Evolutionary conservation across 2,888 invertebrate species (phyloP).

Genomic region (Himalopsyche tibetana): DNA sequence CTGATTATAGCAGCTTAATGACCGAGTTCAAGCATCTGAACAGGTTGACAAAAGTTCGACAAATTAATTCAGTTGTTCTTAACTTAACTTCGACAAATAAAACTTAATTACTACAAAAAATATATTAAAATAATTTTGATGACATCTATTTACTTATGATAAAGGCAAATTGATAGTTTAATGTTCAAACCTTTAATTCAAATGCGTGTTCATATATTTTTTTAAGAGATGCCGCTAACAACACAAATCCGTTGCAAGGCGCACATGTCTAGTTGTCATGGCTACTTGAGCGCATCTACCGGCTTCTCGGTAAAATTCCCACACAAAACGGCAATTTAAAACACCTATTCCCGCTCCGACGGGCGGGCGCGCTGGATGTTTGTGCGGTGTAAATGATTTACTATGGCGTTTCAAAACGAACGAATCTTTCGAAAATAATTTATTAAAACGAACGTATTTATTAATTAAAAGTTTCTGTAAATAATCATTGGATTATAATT

Average conservation of each 20-base stretch:
- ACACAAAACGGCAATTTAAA: constrained; percentile 46
- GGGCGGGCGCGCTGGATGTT: constrained; percentile 48
- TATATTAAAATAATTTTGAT: too few species aligned
- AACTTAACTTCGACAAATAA: too few species aligned
- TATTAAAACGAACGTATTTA: constrained; percentile 6
- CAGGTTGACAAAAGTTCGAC: too few species aligned
- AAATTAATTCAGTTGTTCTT: too few species aligned
- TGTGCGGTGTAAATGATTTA: background rate
- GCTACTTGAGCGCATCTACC: constrained; percentile 54
- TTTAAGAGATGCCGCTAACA: background rate
- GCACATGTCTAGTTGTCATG: constrained; percentile 62
- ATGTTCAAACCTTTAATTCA: background rate
- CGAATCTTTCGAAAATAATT: constrained; percentile 39
- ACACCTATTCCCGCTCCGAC: constrained; percentile 58
- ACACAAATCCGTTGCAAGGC: background rate
- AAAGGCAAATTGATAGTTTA: too few species aligned
- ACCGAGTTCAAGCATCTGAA: too few species aligned
- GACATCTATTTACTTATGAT: too few species aligned
- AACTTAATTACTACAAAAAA: too few species aligned
- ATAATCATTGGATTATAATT: background rate
- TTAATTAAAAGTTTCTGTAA: constrained; percentile 1
- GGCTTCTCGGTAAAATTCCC: constrained; percentile 53
- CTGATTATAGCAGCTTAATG: too few species aligned
- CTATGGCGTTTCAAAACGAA: constrained; percentile 49
- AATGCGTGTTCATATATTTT: background rate